Evolutionary conservation across 2,113 vertebrate genomes (phyloP), one percentile per base, ranked within the genome.

Genomic region (Oriolus oriolus): DNA sequence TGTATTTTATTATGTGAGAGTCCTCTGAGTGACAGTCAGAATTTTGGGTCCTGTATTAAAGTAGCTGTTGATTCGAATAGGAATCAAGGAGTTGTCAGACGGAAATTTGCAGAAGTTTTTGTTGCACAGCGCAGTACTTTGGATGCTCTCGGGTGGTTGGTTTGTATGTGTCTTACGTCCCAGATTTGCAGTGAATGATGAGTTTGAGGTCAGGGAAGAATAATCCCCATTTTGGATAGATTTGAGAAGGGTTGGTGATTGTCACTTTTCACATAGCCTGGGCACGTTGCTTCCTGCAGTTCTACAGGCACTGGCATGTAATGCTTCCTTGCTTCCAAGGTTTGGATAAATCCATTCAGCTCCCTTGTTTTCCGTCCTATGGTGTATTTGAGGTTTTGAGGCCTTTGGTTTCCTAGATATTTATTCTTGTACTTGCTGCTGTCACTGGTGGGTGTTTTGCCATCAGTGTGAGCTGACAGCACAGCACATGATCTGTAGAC

Each of bases 131-230:
- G 41, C 23, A n/a, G 23, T 22, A 53, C 77, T 57, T 44, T 0
- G 16, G 21, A 30, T 30, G 24, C n/a, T 68, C 16, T 63, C 49
- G 37, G 39, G 9, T 33, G 26, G 4, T 57, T 64, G 52, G 6
- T 57, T 71, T 41, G 12, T 65, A 27, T 33, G 11, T 41, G 45
- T 19, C 30, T 80, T 50, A 22, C 17, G 19, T 74, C 26, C 44
- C 50, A 6, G 44, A 56, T 23, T 84, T 56, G n/a, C 10, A 8
- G 2, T 30, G 24, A 57, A 10, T 31, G 17, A 54, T 0, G 0
- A 23, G 6, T 73, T 63, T 54, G 59, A 41, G 20, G 23, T 84
- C 73, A 69, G 33, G 44, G 30, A 42, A n/a, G 50, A 77, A 10
- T 19, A 57, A 54, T 80, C 5, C 16, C 11, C 7, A 6, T n/a